Conservation (phyloP, 2,797 vertebrate species). For the Loris lydekkerianus region DNA sequence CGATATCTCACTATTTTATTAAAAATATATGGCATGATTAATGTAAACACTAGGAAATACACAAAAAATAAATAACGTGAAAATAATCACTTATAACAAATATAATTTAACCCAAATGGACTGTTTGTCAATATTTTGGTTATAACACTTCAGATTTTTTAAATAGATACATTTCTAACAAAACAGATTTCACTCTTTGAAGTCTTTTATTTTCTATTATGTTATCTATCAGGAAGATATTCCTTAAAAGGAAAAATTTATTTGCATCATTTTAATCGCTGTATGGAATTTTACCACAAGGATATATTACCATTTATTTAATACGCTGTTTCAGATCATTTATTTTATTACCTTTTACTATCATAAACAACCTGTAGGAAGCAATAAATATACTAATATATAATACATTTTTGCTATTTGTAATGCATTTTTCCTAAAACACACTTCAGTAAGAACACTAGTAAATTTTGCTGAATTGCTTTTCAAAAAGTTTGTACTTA, state of each 20-base stretch:
- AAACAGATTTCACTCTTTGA: not conserved
- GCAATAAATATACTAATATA: not conserved
- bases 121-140: not conserved
- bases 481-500: not conserved
- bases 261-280: not conserved
- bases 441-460: not conserved
- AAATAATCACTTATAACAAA: not conserved
- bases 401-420: not conserved
- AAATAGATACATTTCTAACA: not conserved
- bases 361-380: not conserved
- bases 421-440: not conserved
- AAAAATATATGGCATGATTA: not conserved
- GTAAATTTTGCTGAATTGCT: not conserved
- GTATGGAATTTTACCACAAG: not conserved
- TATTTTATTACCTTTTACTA: not conserved
- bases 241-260: not conserved
- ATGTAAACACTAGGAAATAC: not conserved
- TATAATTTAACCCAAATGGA: not conserved
- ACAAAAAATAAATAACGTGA: not conserved
- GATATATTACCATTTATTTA: not conserved
- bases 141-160: not conserved
- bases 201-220: not conserved
- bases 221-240: not conserved
- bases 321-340: not conserved
- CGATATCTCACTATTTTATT: not conserved